Base-by-base conservation (phyloP, 1,140 invertebrate genomes). In the Cydia pomonella region DNA sequence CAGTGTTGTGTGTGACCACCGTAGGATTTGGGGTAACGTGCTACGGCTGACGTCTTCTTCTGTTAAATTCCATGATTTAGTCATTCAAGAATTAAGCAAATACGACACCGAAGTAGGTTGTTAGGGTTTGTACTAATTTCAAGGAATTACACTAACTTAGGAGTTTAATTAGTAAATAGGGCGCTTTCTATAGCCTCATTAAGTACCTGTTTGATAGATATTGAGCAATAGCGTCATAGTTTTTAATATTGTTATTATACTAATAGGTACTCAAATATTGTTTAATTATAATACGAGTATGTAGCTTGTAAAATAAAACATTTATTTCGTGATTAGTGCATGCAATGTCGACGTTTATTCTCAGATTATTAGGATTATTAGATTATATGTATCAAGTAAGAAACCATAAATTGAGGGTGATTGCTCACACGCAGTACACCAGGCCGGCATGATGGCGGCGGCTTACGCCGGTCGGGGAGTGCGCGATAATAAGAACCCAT, bases 401-500 rank as follows among this genome's bases (percentile, higher is more conserved):
- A 66, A 66, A 33, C 63, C 27, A 66, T 66, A 66, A 16, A 66
- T 29, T 66, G 16, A 29, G 63, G 63, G 63, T 66, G 63, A 29
- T 66, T 66, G 71, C 72, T 73, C 72, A 23, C 72, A 73, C 72
- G 72, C 44, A 73, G 71, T 33, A 29, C 27, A 13, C 23, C 23
- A 50, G 71, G 44, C 72, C 29, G 21, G 72, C 21, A 3, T 59
- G n/a, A 59, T 18, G 72, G 13, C 41, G 29, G 29, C 29, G 27
- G 63, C 63, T n/a, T 18, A 18, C n/a, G 53, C 53, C 53, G 53
- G 53, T 12, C 59, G 50, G 72, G 72, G 23, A 74, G 72, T 79
- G 59, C 64, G 21, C 41, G 71, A 72, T 72, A 50, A 18, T 29
- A 72, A 18, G 23, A 38, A 41, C 38, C 63, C 72, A 72, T 77